Evolutionary conservation across 2,113 vertebrate species (phyloP).

Genomic region (Aleadryas rufinucha): DNA sequence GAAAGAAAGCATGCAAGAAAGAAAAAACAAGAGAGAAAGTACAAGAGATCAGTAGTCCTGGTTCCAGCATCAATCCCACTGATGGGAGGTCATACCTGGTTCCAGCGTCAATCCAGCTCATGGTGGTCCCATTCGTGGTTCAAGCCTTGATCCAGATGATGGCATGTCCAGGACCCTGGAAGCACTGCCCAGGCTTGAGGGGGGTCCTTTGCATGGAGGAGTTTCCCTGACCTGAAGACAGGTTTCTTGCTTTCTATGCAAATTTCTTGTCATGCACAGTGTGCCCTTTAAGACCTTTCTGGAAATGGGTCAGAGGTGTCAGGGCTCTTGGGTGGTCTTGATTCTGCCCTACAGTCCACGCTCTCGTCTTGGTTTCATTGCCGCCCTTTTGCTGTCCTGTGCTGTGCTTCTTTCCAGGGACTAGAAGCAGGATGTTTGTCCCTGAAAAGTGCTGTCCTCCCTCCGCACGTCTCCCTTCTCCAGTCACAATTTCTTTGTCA

Average conservation of each 20-base stretch:
- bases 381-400: not conserved
- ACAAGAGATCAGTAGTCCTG: not conserved
- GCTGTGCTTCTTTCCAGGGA: not conserved
- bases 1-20: not conserved
- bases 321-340: not conserved
- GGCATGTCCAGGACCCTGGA: not conserved
- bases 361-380: not conserved
- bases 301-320: rapidly evolving
- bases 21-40: not conserved
- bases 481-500: not conserved
- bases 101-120: not conserved
- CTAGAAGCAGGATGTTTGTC: not conserved
- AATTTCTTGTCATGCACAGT: not conserved
- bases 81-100: no score
- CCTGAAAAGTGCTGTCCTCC: no score
- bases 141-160: no score
- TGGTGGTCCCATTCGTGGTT: not conserved
- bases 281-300: no score
- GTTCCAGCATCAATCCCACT: no score
- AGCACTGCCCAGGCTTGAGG: no score
- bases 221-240: not conserved
- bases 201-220: rapidly evolving
- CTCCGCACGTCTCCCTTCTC: rapidly evolving
- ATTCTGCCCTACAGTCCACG: rapidly evolving
- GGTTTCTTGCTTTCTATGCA: not conserved